Conservation (phyloP, 2,797 vertebrate species). For the Basileuterus tristriatus region DNA sequence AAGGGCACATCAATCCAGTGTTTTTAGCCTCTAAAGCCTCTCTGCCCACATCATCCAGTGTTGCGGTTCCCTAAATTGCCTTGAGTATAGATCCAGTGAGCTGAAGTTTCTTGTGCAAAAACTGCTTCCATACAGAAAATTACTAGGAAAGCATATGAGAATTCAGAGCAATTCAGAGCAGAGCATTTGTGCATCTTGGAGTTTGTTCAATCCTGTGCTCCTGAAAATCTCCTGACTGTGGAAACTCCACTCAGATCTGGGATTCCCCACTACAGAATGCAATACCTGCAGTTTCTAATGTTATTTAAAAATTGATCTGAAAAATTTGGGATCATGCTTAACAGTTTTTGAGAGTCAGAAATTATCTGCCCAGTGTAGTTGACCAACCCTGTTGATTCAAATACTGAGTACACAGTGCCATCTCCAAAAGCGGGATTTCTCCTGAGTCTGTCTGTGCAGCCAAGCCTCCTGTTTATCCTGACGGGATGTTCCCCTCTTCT, state of each 20-base stretch:
- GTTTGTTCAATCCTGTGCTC: neutral
- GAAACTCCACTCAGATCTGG: neutral
- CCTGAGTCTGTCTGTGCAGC: neutral
- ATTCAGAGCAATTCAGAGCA: neutral
- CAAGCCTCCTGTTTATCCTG: neutral
- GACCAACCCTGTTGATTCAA: neutral
- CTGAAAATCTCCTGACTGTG: neutral
- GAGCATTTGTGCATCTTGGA: neutral
- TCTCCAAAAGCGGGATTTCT: neutral
- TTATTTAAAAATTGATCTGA: neutral
- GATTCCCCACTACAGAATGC: neutral
- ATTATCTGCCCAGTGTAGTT: fast-evolving
- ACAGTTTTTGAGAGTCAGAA: neutral
- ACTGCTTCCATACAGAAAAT: neutral
- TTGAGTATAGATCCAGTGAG: neutral
- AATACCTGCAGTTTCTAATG: neutral
- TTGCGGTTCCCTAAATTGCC: neutral
- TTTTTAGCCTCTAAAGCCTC: neutral
- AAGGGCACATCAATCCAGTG: neutral
- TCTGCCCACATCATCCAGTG: neutral
- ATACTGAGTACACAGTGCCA: neutral
- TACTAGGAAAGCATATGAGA: neutral
- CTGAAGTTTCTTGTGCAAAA: neutral
- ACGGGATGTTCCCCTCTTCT: neutral
- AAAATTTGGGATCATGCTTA: fast-evolving